Evolutionary conservation across 2,113 vertebrate species (phyloP).

Genomic region (Seriola aureovittata): DNA sequence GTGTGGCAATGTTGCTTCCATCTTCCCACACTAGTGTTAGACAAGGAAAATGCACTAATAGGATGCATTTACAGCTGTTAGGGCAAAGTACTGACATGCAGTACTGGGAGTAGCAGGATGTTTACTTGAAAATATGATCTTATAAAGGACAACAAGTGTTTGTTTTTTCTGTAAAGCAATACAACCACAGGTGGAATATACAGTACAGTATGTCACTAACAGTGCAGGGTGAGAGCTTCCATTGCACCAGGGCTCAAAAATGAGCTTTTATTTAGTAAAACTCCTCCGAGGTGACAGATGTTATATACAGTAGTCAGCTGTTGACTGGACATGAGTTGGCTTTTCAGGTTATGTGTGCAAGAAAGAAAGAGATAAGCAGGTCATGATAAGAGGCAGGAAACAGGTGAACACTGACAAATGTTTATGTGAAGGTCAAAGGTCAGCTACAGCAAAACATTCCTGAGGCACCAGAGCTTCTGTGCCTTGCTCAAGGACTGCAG

Average conservation of each 20-base stretch:
- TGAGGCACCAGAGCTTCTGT: neutral
- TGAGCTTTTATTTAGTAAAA: neutral
- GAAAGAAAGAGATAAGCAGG: neutral
- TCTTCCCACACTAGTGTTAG: neutral
- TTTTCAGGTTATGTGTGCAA: neutral
- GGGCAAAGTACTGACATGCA: no score
- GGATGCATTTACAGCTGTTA: no score
- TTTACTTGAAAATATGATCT: no score
- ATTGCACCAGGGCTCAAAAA: no score
- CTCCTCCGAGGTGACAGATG: neutral
- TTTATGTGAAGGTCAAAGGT: conserved; percentile 4
- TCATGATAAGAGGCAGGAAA: neutral
- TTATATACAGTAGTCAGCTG: neutral
- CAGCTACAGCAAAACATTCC: neutral
- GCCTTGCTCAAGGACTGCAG: neutral
- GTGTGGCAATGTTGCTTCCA: neutral
- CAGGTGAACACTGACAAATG: neutral
- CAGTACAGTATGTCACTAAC: no score
- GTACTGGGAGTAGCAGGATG: no score
- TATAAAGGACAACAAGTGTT: no score
- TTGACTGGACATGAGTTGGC: neutral
- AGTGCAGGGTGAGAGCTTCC: no score
- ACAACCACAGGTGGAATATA: neutral
- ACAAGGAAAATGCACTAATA: no score
- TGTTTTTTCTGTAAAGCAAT: no score